Evolutionary conservation across 2,888 invertebrate genomes (phyloP).

Genomic region (Neocrepidodera transversa): DNA sequence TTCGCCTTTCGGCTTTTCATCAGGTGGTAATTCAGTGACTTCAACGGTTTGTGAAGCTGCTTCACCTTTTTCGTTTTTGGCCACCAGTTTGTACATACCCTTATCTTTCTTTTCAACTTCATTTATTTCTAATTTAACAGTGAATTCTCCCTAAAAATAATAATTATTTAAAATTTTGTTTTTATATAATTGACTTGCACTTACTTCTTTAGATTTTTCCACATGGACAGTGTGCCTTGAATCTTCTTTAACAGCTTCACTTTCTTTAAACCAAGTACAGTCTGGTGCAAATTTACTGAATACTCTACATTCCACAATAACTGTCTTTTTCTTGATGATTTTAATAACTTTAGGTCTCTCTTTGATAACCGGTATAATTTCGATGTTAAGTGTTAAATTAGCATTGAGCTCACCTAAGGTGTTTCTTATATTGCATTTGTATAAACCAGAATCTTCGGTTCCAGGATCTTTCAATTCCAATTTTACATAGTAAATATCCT

Average conservation of each 20-base stretch:
- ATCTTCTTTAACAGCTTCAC: conserved; percentile 78
- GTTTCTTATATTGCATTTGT: conserved; percentile 98
- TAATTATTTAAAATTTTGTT: background rate
- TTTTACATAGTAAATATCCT: conserved; percentile 86
- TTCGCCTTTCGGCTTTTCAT: conserved; percentile 76
- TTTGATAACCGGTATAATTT: conserved; percentile 94
- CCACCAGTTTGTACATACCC: conserved; percentile 88
- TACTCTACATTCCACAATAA: conserved; percentile 92
- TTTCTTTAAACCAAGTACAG: conserved; percentile 93
- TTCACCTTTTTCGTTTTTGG: conserved; percentile 92
- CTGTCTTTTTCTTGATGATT: conserved; percentile 89
- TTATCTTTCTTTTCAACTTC: conserved; percentile 82
- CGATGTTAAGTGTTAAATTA: conserved; percentile 96
- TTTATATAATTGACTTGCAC: background rate
- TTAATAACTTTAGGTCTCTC: conserved; percentile 92
- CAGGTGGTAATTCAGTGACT: conserved; percentile 81
- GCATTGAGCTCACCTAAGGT: conserved; percentile 95
- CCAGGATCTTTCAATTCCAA: conserved; percentile 90
- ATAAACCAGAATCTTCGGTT: conserved; percentile 94
- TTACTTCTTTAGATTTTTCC: conserved; percentile 79
- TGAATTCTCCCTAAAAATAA: conserved; percentile 78
- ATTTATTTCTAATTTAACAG: conserved; percentile 88
- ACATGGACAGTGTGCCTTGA: conserved; percentile 77
- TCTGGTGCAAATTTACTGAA: conserved; percentile 92
- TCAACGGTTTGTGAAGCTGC: conserved; percentile 88